Conservation (phyloP, 2,797 vertebrate genomes). For the Sebastiscus albofasciatus region DNA sequence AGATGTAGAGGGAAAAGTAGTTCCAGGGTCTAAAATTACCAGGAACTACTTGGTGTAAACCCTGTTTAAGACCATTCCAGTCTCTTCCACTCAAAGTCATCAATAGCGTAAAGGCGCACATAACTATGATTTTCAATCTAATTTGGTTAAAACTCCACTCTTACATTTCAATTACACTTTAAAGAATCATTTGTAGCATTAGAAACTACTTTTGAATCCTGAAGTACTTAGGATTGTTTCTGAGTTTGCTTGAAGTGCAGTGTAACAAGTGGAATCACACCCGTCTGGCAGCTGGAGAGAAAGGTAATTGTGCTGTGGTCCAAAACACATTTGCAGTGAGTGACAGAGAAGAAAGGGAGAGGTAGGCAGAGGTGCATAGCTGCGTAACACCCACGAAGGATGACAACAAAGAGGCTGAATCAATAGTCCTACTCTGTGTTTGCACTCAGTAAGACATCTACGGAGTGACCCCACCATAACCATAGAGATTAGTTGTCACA, state of each 20-base stretch:
- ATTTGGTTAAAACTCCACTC: neutral
- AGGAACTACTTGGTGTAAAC: too few relatives aligned
- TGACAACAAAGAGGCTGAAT: conserved; percentile 35
- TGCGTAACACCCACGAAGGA: conserved; percentile 25
- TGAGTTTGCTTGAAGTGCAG: conserved; percentile 1
- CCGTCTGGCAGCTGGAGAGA: conserved; percentile 9
- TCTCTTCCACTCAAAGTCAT: neutral
- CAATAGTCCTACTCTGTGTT: conserved; percentile 55
- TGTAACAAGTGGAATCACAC: conserved; percentile 40
- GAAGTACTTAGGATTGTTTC: neutral
- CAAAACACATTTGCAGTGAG: conserved; percentile 37
- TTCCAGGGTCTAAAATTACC: too few relatives aligned
- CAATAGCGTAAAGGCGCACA: neutral
- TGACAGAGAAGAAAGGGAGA: conserved; percentile 25
- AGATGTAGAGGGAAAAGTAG: too few relatives aligned
- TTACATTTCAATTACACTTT: neutral
- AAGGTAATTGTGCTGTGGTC: conserved; percentile 44
- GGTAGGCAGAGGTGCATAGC: conserved; percentile 15
- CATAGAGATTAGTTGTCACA: conserved; percentile 63
- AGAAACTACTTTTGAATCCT: neutral
- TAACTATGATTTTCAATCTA: neutral
- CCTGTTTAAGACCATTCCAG: neutral
- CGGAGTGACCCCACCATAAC: conserved; percentile 48
- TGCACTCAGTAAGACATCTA: conserved; percentile 45
- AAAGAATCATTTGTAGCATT: neutral